These are phyloP conservation scores for Lepidonotus clava DNA, from an alignment of 2,888 invertebrate species.

Conservation along the genomic window DNA sequence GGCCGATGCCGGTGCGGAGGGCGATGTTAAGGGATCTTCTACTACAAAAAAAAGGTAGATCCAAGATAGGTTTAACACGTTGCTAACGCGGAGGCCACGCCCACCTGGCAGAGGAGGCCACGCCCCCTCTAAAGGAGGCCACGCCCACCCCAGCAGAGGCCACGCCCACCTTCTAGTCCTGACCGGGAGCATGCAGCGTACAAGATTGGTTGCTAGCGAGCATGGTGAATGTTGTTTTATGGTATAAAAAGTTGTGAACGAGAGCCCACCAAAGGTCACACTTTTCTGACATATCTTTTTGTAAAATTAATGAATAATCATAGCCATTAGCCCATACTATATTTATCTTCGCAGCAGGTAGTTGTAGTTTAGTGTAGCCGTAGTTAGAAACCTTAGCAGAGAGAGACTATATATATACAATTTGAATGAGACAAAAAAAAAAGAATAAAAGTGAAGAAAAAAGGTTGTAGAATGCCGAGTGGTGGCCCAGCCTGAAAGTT, in stretches of 20 bases:
- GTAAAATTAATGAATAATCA: constrained; percentile 55
- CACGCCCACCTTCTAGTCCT: constrained; percentile 27
- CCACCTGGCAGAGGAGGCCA: too few species aligned
- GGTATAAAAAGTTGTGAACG: constrained; percentile 51
- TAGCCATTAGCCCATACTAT: constrained; percentile 55
- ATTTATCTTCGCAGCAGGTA: constrained; percentile 55
- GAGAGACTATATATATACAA: constrained; percentile 47
- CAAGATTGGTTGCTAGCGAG: constrained; percentile 37
- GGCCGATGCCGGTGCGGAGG: neutral
- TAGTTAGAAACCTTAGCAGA: constrained; percentile 45
- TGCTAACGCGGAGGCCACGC: neutral
- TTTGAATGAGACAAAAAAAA: constrained; percentile 31
- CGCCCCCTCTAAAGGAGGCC: neutral
- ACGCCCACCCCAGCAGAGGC: constrained; percentile 31
- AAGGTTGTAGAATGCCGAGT: constrained; percentile 53
- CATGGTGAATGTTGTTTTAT: constrained; percentile 40
- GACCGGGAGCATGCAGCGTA: neutral
- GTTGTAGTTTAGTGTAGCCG: constrained; percentile 50
- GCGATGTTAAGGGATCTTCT: neutral
- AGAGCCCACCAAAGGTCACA: constrained; percentile 58
- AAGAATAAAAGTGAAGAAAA: constrained; percentile 51
- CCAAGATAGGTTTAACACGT: neutral
- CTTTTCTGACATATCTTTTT: constrained; percentile 58
- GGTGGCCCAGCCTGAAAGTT: constrained; percentile 43
- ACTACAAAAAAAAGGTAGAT: too few species aligned